A percentile compares a stretch with the other conserved stretches of the same genome.
These are phyloP conservation scores for Poecilia velifera DNA, from an alignment of 2,797 vertebrate genomes.

Conservation along the genomic window DNA sequence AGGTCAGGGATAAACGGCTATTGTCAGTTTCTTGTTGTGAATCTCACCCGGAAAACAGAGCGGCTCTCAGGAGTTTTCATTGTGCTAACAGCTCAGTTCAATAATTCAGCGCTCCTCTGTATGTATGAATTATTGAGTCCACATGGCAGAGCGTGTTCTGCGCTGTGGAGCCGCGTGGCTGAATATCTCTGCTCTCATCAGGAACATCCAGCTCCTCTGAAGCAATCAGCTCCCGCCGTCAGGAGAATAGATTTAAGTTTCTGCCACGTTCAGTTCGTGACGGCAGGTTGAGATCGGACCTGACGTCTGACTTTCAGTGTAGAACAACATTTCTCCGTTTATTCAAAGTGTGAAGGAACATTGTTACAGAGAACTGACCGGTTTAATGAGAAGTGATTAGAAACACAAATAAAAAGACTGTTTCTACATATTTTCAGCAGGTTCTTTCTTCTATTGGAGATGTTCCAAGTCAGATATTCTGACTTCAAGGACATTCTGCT, in stretches of 20 bases:
- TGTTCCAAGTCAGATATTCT: too few species aligned
- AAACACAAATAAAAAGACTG: too few species aligned
- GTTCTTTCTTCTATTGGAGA: too few species aligned
- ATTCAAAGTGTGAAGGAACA: too few species aligned
- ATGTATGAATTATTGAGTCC: constrained; percentile 69
- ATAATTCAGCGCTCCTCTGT: constrained; percentile 70
- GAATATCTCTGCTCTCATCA: constrained; percentile 13
- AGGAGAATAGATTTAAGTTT: background rate
- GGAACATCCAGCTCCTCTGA: constrained; percentile 9
- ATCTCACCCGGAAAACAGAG: background rate
- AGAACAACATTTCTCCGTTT: too few species aligned
- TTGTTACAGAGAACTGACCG: too few species aligned
- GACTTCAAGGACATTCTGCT: too few species aligned
- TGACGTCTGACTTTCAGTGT: too few species aligned
- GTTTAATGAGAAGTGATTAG: too few species aligned
- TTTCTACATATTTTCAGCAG: too few species aligned
- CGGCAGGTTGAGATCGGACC: background rate
- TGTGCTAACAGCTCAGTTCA: constrained; percentile 57
- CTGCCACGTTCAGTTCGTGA: background rate
- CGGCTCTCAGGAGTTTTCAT: constrained; percentile 29
- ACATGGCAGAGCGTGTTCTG: constrained; percentile 32
- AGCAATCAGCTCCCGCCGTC: background rate
- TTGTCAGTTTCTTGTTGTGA: background rate
- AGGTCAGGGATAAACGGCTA: too few species aligned
- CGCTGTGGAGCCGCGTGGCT: constrained; percentile 25